Evolutionary conservation across 2,113 vertebrate genomes (phyloP), one percentile per base, ranked within the genome.

Genomic region (Macheiramphus alcinus): DNA sequence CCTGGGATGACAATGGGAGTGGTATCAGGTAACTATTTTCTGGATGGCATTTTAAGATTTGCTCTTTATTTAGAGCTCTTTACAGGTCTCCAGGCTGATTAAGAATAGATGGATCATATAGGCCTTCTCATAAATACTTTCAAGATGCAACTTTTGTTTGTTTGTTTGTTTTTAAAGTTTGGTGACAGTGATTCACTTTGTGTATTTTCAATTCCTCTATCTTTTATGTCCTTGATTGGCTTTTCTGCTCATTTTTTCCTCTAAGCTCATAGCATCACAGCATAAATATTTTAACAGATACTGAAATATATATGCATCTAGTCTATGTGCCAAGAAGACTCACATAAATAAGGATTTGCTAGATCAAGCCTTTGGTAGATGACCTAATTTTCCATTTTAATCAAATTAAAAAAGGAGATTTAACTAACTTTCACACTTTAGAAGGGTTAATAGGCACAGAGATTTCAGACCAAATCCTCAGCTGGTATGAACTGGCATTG

Each of bases 221-320:
- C 61, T 91, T 34, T 66, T 26, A 10, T 10, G 58, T 91, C 93
- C 90, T 96, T 90, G 78, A 19, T 81, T 95, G 91, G 42, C 90
- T 94, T 91, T 94, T 85, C 61, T 81, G 48, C 47, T 91, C 38
- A 6, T 73, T 91, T 88, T 73, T 81, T 42, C 18, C 61, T 91
- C 43, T 91, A 68, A 96, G 91, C 90, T 94, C 31, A 9, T 80
- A 89, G 53, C 66, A 80, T 93, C 66, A 62, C 62, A 90, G 81
- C 74, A 96, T 94, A 91, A 95, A 97, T 95, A 87, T 94, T 93
- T 94, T 90, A 96, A 79, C 31, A 95, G 90, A 79, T 76, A 43
- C 74, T 96, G 91, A 96, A 97, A 97, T 96, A 95, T 90, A 73
- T 91, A 96, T 95, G 76, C 61, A 56, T 75, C 73, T 90, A 75